Conservation (phyloP, 2,888 invertebrate species). For the Sericinus montela region DNA sequence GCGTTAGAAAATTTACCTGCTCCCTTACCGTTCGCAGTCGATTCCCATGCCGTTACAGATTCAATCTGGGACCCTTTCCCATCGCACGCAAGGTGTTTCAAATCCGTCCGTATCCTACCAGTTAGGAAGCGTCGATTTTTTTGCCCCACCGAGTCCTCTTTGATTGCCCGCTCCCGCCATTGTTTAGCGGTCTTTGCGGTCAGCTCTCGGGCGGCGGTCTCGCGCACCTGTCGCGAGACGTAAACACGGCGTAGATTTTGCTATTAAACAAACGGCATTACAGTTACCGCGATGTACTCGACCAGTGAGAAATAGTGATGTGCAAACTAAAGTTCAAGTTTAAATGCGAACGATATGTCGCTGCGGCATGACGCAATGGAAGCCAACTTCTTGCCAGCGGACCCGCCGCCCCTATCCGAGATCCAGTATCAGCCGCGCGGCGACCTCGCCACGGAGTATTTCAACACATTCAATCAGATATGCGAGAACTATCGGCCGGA, state of each 20-base stretch:
- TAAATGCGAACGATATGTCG: constrained; percentile 51
- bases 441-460: constrained; percentile 65
- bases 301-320: constrained; percentile 53
- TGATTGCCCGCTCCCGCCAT: constrained; percentile 8
- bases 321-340: constrained; percentile 56
- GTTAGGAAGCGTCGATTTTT: not conserved
- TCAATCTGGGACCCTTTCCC: constrained; percentile 27
- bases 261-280: not conserved
- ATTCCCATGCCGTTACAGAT: constrained; percentile 30
- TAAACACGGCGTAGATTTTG: constrained; percentile 20
- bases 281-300: constrained; percentile 23
- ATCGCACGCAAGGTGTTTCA: constrained; percentile 41
- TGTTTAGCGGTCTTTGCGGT: constrained; percentile 15
- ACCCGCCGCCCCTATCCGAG: constrained; percentile 75
- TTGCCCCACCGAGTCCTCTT: constrained; percentile 2
- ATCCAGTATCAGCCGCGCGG: constrained; percentile 53
- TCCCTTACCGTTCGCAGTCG: constrained; percentile 30
- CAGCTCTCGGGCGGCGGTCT: not conserved
- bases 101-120: not conserved
- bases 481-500: constrained; percentile 65
- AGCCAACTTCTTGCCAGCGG: constrained; percentile 72
- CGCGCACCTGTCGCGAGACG: constrained; percentile 19
- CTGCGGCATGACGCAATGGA: constrained; percentile 69
- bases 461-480: constrained; percentile 70
- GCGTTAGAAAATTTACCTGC: constrained; percentile 32